Evolutionary conservation across 2,888 invertebrate genomes (phyloP).

Genomic region (Stratiomys singularior): DNA sequence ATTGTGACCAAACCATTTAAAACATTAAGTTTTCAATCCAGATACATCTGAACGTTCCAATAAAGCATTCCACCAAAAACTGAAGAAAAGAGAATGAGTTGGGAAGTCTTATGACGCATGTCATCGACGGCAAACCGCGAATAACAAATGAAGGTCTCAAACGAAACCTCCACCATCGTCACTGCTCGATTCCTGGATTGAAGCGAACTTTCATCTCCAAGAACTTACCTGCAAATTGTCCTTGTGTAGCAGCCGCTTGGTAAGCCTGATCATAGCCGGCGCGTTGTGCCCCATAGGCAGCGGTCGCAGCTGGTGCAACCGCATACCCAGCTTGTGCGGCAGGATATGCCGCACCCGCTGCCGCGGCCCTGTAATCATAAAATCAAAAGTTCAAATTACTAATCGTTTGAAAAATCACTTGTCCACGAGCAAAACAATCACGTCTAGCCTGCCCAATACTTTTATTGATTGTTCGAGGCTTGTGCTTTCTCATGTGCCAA

Average conservation of each 20-base stretch:
- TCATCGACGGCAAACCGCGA: no score
- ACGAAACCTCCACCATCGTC: no score
- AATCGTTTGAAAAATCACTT: neutral
- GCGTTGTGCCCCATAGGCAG: constrained; percentile 86
- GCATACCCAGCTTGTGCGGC: constrained; percentile 87
- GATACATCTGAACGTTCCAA: no score
- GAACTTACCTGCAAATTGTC: constrained; percentile 70
- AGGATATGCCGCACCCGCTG: constrained; percentile 84
- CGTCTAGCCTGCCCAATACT: neutral
- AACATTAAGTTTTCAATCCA: no score
- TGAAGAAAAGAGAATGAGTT: no score
- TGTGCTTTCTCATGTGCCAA: neutral
- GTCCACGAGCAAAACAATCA: neutral
- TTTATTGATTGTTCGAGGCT: constrained; percentile 28
- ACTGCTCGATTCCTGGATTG: no score
- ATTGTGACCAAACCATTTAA: no score
- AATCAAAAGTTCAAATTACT: neutral
- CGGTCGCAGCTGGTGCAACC: constrained; percentile 82
- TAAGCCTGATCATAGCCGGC: constrained; percentile 86
- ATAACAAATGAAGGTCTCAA: no score
- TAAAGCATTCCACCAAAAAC: no score
- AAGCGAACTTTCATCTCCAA: neutral
- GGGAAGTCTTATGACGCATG: no score
- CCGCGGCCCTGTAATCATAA: constrained; percentile 69
- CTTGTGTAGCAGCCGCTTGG: constrained; percentile 81